A percentile compares a stretch with the other conserved stretches of the same genome.
Conservation (phyloP, 64 coral and sea anemone species). For the Montipora cactus region DNA sequence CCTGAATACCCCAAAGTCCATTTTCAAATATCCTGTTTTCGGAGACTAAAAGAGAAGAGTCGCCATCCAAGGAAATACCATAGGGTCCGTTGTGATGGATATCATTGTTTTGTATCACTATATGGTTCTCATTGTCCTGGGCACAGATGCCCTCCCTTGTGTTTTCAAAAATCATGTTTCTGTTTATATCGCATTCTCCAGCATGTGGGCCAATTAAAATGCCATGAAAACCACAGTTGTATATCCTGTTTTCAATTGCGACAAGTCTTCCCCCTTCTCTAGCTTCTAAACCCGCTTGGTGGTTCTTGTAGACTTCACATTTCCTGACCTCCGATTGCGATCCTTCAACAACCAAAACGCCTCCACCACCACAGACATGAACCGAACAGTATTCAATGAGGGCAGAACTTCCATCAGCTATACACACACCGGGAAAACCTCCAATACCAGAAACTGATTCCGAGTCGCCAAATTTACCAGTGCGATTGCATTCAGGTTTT, state of each 20-base stretch:
- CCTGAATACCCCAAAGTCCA: constrained; percentile 63
- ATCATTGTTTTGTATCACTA: constrained; percentile 29
- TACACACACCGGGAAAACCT: constrained; percentile 49
- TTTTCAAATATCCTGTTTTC: constrained; percentile 81
- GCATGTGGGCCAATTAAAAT: constrained; percentile 70
- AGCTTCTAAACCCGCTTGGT: constrained; percentile 73
- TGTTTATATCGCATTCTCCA: constrained; percentile 25
- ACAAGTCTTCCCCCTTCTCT: constrained; percentile 63
- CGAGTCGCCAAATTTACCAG: constrained; percentile 47
- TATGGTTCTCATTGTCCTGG: not conserved
- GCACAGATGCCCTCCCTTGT: constrained; percentile 27
- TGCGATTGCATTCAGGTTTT: constrained; percentile 50
- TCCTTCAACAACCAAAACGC: constrained; percentile 16
- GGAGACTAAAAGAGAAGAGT: not conserved
- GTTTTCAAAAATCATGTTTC: constrained; percentile 82
- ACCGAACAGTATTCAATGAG: constrained; percentile 53
- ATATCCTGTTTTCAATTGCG: constrained; percentile 65
- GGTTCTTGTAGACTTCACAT: constrained; percentile 63
- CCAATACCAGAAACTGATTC: not conserved
- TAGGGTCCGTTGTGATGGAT: constrained; percentile 78
- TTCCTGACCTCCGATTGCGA: not conserved
- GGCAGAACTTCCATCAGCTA: constrained; percentile 2
- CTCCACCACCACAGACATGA: constrained; percentile 71
- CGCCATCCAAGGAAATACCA: constrained; percentile 55
- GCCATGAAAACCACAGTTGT: constrained; percentile 50